phyloP scores from a whole-genome alignment of 2,113 vertebrate species.

The Vicugna pacos region DNA sequence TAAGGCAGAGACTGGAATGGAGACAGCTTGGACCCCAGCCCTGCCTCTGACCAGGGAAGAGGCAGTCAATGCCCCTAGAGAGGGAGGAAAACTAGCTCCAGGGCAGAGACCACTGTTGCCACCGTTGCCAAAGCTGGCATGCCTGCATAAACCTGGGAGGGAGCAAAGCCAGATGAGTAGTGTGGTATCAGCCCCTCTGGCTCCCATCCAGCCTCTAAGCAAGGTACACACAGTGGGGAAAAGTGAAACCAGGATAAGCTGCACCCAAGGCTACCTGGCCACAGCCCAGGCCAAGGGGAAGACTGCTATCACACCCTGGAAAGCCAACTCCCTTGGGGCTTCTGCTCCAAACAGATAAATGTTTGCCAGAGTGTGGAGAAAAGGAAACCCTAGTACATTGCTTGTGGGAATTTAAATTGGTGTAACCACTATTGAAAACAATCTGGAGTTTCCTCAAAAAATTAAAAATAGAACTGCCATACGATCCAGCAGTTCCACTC shows the following conservation, averaged over 20 bases:
- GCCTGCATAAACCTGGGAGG: neutral
- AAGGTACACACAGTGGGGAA: neutral
- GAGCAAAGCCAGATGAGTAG: neutral
- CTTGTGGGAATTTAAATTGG: neutral
- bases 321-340: neutral
- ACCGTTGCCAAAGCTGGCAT: neutral
- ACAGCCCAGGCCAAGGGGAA: too few relatives aligned
- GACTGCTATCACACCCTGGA: neutral
- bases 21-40: neutral
- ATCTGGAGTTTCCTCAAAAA: neutral
- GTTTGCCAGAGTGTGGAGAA: neutral
- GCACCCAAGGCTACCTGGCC: too few relatives aligned
- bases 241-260: neutral
- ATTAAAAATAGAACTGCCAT: neutral
- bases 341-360: neutral
- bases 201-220: neutral
- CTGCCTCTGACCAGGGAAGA: neutral
- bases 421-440: neutral
- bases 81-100: neutral
- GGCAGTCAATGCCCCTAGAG: neutral
- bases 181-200: neutral
- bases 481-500: neutral
- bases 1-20: neutral
- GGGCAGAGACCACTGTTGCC: neutral
- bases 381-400: neutral